Conservation (phyloP, 2,113 vertebrate species). For the Pogonocichla stellata region DNA sequence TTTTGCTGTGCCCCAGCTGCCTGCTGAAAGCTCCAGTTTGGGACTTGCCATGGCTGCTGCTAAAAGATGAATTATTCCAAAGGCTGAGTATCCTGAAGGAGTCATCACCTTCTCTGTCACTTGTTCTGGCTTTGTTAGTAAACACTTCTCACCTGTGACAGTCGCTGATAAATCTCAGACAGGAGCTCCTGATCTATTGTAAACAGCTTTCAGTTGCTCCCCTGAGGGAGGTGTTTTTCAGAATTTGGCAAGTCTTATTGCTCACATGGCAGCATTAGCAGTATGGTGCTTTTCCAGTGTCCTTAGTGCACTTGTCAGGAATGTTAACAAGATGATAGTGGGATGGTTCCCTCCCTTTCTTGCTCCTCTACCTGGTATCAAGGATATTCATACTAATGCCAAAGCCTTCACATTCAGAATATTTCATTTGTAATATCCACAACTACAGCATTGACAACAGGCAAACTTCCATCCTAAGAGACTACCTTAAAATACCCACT, state of each 20-base stretch:
- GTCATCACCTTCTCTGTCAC: slow-evolving; percentile 45
- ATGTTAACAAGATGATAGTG: background rate
- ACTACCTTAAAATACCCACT: background rate
- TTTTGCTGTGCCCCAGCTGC: background rate
- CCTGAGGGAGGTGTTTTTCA: slow-evolving; percentile 40
- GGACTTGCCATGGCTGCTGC: background rate
- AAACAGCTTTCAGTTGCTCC: slow-evolving; percentile 55
- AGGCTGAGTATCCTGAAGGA: slow-evolving; percentile 42
- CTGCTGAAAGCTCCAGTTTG: background rate
- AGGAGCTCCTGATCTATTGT: slow-evolving; percentile 50
- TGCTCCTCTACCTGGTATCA: background rate
- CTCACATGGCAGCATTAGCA: slow-evolving; percentile 45
- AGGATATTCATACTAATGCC: background rate
- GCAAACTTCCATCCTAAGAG: background rate
- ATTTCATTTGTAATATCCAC: background rate
- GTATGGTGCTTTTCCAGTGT: background rate
- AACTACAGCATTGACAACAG: background rate
- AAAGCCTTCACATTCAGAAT: background rate
- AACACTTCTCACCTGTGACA: slow-evolving; percentile 66
- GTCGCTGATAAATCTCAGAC: slow-evolving; percentile 51
- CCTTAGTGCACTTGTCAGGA: background rate
- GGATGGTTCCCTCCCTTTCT: background rate
- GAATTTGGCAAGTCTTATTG: slow-evolving; percentile 16
- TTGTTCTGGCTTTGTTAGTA: slow-evolving; percentile 61
- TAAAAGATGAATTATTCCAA: slow-evolving; percentile 41